phyloP scores from a whole-genome alignment of 1,140 invertebrate species.

The Zaprionus gabonicus region DNA sequence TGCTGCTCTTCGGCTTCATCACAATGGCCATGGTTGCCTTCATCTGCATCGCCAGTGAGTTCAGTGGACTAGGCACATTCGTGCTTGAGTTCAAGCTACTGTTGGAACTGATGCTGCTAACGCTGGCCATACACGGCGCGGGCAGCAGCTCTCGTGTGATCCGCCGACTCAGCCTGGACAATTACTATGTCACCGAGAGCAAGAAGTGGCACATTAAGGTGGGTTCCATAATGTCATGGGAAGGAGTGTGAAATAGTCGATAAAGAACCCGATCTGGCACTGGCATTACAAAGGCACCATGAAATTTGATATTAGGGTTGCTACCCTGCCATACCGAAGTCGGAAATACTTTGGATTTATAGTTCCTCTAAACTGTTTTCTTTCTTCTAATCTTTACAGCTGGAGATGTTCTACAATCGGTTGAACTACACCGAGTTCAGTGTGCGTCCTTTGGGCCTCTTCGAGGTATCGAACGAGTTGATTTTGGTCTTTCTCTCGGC shows the following conservation, averaged over 20 bases:
- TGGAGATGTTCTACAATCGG: conserved; percentile 60
- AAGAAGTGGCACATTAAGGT: conserved; percentile 51
- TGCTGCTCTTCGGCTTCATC: conserved; percentile 23
- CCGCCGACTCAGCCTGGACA: conserved; percentile 55
- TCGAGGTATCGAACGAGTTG: conserved; percentile 70
- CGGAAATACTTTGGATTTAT: too few relatives aligned
- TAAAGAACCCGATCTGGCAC: too few relatives aligned
- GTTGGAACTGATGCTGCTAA: conserved; percentile 55
- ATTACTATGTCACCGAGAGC: conserved; percentile 38
- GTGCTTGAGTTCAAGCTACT: conserved; percentile 38
- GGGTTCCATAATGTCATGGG: background rate
- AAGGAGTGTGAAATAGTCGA: background rate
- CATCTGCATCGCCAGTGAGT: conserved; percentile 17
- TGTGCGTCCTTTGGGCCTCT: conserved; percentile 59
- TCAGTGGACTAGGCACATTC: conserved; percentile 3
- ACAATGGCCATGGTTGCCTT: conserved; percentile 44
- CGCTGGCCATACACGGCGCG: conserved; percentile 44
- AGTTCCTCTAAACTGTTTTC: background rate
- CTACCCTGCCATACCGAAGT: too few relatives aligned
- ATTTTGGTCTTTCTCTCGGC: conserved; percentile 63
- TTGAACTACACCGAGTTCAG: conserved; percentile 50
- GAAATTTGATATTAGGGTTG: background rate
- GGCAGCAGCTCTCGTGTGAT: conserved; percentile 41
- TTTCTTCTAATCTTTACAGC: conserved; percentile 16
- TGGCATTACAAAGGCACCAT: too few relatives aligned